These are phyloP conservation scores for Montipora capricornis DNA, from an alignment of 64 coral and sea anemone genomes.

Conservation along the genomic window DNA sequence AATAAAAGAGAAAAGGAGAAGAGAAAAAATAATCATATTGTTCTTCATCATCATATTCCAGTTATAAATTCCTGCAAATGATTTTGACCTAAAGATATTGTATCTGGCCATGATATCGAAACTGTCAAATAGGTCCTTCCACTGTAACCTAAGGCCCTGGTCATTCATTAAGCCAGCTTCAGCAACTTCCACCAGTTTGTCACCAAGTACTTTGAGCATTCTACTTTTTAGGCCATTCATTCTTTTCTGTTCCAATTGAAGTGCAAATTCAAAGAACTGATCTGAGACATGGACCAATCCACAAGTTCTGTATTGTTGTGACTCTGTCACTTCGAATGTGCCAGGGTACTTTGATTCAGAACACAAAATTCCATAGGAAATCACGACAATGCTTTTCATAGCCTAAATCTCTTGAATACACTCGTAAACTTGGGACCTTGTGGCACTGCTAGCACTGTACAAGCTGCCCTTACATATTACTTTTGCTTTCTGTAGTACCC, in stretches of 20 bases:
- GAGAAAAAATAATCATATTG: too few species aligned
- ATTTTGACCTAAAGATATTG: neutral
- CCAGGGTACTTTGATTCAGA: constrained; percentile 6
- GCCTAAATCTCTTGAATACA: neutral
- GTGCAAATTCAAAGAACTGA: constrained; percentile 5
- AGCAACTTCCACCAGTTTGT: constrained; percentile 30
- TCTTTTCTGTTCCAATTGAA: constrained; percentile 27
- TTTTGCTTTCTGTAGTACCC: constrained; percentile 21
- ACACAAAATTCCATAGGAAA: too few species aligned
- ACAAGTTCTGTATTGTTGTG: constrained; percentile 30
- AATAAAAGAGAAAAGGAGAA: too few species aligned
- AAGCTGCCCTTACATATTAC: constrained; percentile 28
- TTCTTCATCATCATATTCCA: too few species aligned
- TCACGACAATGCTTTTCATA: too few species aligned
- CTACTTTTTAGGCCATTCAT: constrained; percentile 2
- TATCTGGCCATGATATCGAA: neutral
- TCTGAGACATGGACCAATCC: constrained; percentile 61
- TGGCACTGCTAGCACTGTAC: neutral
- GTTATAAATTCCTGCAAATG: too few species aligned
- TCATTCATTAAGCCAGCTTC: neutral
- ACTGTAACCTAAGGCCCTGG: neutral
- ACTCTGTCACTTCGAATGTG: constrained; percentile 54
- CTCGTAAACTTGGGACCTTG: neutral
- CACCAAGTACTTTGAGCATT: constrained; percentile 23
- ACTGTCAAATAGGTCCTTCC: neutral